Evolutionary conservation across 2,888 invertebrate species (phyloP).

Genomic region (Agriopis aurantiaria): DNA sequence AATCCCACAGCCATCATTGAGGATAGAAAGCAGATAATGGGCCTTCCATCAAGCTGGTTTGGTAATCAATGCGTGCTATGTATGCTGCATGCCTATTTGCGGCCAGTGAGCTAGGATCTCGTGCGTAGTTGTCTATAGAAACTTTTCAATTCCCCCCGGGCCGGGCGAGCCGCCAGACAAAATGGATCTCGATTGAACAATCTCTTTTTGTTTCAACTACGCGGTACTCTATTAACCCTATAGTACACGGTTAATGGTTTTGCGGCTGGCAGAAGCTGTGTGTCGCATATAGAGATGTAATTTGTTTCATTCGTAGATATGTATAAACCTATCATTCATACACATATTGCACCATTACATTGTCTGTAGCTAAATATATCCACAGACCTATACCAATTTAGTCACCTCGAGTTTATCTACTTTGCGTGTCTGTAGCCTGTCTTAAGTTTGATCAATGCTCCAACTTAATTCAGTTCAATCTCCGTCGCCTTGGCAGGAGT

Average conservation of each 20-base stretch:
- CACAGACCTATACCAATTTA: not conserved
- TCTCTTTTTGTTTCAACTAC: constrained; percentile 42
- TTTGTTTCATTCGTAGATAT: too few species aligned
- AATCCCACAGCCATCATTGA: constrained; percentile 8
- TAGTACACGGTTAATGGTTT: constrained; percentile 20
- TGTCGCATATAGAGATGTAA: not conserved
- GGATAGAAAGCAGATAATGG: constrained; percentile 16
- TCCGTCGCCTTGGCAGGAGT: too few species aligned
- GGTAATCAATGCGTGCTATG: constrained; percentile 26
- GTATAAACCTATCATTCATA: too few species aligned
- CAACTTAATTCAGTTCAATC: too few species aligned
- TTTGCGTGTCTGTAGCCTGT: too few species aligned
- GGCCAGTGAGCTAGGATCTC: constrained; percentile 50
- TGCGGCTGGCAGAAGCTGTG: constrained; percentile 12
- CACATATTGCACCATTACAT: too few species aligned
- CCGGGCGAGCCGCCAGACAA: constrained; percentile 47
- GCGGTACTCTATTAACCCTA: constrained; percentile 14
- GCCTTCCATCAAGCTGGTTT: constrained; percentile 31
- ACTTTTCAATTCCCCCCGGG: constrained; percentile 56
- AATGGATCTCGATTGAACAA: constrained; percentile 43
- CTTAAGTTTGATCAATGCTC: too few species aligned
- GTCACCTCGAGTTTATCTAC: too few species aligned
- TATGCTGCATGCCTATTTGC: constrained; percentile 21
- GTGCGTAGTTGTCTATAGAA: constrained; percentile 48
- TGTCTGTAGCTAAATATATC: not conserved